Conservation (phyloP, 2,113 vertebrate species). For the Anseranas semipalmata region DNA sequence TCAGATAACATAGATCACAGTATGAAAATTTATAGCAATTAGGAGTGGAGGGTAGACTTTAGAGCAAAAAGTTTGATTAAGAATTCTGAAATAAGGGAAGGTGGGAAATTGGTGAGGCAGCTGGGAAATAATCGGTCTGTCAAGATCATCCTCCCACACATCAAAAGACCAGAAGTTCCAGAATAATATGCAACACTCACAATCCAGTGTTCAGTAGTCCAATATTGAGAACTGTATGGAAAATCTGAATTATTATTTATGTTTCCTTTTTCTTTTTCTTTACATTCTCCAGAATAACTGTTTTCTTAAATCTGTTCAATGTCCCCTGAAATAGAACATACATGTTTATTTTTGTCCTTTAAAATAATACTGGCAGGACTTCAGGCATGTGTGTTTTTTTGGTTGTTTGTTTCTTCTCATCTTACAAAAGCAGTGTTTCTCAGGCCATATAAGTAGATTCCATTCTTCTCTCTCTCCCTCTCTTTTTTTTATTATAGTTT, state of each 20-base stretch:
- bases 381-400: neutral
- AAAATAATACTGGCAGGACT: conserved; percentile 15
- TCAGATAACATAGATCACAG: neutral
- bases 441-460: neutral
- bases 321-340: neutral
- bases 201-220: neutral
- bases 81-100: neutral
- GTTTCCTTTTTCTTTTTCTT: neutral
- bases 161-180: neutral
- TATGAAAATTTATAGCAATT: neutral
- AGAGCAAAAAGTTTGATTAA: neutral
- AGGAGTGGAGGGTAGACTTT: neutral
- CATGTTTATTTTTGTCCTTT: neutral
- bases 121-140: neutral
- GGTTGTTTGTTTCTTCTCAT: neutral
- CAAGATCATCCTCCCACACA: neutral
- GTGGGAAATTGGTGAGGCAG: neutral
- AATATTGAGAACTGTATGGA: neutral
- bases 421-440: neutral
- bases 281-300: neutral
- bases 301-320: neutral
- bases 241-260: neutral
- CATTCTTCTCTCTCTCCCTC: neutral
- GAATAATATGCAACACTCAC: neutral
- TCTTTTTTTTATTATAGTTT: neutral